Percentiles rank a stretch among this genome's conserved stretches.
Conservation (phyloP, 2,888 invertebrate genomes). For the Cylindroiulus punctatus region DNA sequence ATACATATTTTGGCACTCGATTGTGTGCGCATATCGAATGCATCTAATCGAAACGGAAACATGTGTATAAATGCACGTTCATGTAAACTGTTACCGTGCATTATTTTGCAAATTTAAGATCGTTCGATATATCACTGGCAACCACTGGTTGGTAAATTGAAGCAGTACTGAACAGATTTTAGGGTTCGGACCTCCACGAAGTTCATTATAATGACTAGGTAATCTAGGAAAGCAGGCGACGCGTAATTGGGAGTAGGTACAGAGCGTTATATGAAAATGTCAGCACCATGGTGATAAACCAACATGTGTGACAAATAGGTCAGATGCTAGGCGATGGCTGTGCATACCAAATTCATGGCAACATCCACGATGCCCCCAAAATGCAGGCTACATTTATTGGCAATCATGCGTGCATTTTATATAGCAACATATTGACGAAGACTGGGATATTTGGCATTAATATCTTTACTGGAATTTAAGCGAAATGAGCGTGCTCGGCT, state of each 20-base stretch:
- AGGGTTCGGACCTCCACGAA: not conserved
- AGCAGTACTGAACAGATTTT: not conserved
- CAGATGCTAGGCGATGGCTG: not conserved
- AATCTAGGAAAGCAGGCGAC: not conserved
- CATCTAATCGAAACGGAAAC: no score
- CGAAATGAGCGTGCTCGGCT: not conserved
- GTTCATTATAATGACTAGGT: not conserved
- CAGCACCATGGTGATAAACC: constrained; percentile 43
- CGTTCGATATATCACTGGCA: not conserved
- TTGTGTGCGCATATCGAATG: no score
- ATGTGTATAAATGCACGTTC: not conserved
- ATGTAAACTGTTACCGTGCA: not conserved
- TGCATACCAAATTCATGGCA: not conserved
- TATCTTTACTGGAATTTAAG: not conserved
- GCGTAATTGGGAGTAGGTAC: not conserved
- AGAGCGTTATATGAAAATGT: constrained; percentile 15
- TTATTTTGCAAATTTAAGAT: not conserved
- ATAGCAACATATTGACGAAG: constrained; percentile 10
- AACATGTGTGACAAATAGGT: constrained; percentile 30
- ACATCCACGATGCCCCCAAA: not conserved
- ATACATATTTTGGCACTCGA: no score
- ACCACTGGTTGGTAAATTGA: not conserved
- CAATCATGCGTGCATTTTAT: not conserved
- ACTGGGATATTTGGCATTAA: not conserved
- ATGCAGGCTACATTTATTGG: constrained; percentile 27